Evolutionary conservation across 2,797 vertebrate species (phyloP), one percentile per base, ranked within the genome.

Genomic region (Falco berigora): DNA sequence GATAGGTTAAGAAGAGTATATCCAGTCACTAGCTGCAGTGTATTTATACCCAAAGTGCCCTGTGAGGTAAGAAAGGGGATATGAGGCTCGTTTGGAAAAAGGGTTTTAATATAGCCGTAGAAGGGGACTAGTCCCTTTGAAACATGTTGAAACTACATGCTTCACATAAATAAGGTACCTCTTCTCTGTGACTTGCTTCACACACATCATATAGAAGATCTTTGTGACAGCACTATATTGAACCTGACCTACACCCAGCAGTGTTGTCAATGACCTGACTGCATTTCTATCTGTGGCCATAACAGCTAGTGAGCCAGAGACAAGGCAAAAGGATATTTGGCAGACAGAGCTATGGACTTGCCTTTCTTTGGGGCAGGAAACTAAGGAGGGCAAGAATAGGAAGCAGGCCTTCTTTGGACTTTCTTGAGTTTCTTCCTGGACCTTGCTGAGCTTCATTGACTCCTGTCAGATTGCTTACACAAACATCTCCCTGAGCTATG

Each of bases 391-490:
- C 55, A 64, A 38, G 10, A 67, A n/a, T 27, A 67, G 47, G 53
- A 90, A 38, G 12, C 32, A 67, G 28, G 13, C 36, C 18, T n/a
- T 25, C 75, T 90, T 61, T 44, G 78, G 69, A 20, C 56, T 24
- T 49, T 24, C 34, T 15, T 23, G 7, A 44, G n/a, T 56, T 88
- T 93, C 47, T 88, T 75, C 61, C 38, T 46, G 58, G 30, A 30
- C 11, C 36, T 91, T 92, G 47, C 75, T 91, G 84, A 87, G 85
- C 59, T 76, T 90, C 55, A 55, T 34, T 95, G 71, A 85, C 46
- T 96, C 34, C 55, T 94, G 58, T 87, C 87, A 90, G 21, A 42
- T 80, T 80, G 74, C 82, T 92, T 90, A 93, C 97, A 87, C 44
- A 96, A 92, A 78, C 66, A 83, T 62, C 19, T 61, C n/a, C 10